phyloP scores from a whole-genome alignment of 2,888 invertebrate species.

The Nomada goodeniana region DNA sequence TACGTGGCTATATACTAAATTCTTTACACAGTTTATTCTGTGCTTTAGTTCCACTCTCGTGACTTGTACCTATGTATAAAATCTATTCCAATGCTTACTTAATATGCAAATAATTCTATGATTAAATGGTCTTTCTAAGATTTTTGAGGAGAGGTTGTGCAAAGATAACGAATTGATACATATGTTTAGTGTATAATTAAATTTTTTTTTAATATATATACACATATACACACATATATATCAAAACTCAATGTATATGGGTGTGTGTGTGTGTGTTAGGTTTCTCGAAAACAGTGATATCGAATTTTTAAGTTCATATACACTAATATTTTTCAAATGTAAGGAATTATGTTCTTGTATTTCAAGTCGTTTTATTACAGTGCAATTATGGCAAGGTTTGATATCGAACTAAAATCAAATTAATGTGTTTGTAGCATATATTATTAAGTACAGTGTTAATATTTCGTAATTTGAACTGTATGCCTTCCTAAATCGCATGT shows the following conservation, averaged over 20 bases:
- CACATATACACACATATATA: too few relatives aligned
- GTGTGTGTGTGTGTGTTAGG: not conserved
- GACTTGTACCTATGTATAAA: conserved; percentile 71
- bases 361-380: conserved; percentile 59
- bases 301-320: conserved; percentile 53
- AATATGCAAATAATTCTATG: conserved; percentile 55
- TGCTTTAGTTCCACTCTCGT: conserved; percentile 61
- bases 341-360: conserved; percentile 44
- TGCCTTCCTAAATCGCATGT: conserved; percentile 73
- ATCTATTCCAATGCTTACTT: conserved; percentile 69
- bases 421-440: conserved; percentile 39
- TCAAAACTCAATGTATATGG: too few relatives aligned
- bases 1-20: conserved; percentile 52
- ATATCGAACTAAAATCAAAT: conserved; percentile 41
- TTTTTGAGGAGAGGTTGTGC: conserved; percentile 55
- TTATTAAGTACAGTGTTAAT: conserved; percentile 34
- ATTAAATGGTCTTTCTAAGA: conserved; percentile 52
- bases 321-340: conserved; percentile 29
- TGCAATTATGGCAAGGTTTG: conserved; percentile 66
- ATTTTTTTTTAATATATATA: conserved; percentile 47
- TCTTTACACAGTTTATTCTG: conserved; percentile 60
- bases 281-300: conserved; percentile 36
- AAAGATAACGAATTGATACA: conserved; percentile 50
- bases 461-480: conserved; percentile 58
- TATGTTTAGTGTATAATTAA: conserved; percentile 52